phyloP scores from a whole-genome alignment of 2,797 vertebrate genomes.

The Hapalemur alaotrensis region DNA sequence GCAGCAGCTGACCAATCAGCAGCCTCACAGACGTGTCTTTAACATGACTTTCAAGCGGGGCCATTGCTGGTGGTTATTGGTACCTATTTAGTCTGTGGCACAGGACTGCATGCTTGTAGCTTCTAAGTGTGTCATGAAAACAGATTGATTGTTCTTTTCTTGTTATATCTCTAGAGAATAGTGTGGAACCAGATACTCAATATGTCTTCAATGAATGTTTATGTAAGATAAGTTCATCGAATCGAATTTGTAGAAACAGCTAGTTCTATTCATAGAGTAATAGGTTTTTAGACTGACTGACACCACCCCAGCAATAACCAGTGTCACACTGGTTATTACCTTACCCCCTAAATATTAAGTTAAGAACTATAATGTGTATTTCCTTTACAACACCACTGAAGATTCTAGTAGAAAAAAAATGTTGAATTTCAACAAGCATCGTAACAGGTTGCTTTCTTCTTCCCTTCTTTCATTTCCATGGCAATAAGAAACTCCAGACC shows the following conservation, averaged over 20 bases:
- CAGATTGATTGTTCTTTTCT: not conserved
- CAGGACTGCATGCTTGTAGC: not conserved
- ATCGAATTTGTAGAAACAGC: not conserved
- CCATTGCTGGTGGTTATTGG: not conserved
- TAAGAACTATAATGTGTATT: not conserved
- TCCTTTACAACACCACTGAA: not conserved
- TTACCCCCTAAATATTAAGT: not conserved
- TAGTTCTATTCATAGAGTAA: not conserved
- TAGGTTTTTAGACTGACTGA: not conserved
- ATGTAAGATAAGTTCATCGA: not conserved
- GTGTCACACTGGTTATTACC: rapidly evolving
- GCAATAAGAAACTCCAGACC: not conserved
- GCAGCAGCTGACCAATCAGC: not conserved
- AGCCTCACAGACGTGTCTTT: not conserved
- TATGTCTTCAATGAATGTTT: not conserved
- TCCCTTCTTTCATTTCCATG: not conserved
- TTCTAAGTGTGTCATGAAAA: not conserved
- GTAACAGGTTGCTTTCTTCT: not conserved
- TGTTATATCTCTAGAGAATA: not conserved
- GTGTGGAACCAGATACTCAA: not conserved
- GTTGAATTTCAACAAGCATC: not conserved
- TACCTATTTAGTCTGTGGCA: not conserved
- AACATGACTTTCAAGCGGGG: not conserved
- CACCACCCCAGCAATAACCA: not conserved
- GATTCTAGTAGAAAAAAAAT: not conserved